phyloP scores from a whole-genome alignment of 2,797 vertebrate species.

The Fratercula arctica region DNA sequence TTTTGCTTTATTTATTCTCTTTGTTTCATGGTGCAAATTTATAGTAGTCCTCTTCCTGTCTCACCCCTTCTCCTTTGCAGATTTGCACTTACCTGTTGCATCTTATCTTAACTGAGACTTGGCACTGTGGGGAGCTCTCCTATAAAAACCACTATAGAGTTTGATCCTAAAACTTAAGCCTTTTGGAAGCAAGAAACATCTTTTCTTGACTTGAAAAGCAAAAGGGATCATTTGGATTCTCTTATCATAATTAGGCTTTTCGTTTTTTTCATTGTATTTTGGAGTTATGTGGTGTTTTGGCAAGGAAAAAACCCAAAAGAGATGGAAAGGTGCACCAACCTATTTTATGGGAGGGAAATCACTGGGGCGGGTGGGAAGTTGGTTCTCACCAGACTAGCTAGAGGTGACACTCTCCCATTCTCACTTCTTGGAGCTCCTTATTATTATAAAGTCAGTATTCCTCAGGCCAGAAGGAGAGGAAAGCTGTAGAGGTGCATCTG shows the following conservation, averaged over 20 bases:
- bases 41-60: not conserved
- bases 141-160: not conserved
- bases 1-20: not conserved
- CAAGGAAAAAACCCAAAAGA: not conserved
- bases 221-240: not conserved
- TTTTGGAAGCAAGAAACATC: not conserved
- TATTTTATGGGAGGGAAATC: not conserved
- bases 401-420: not conserved
- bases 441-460: not conserved
- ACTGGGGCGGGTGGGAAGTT: not conserved
- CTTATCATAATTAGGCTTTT: not conserved
- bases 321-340: not conserved
- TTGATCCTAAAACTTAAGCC: not conserved
- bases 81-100: not conserved
- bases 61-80: not conserved
- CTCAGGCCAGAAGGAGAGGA: not conserved
- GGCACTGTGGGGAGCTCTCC: not conserved
- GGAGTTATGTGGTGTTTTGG: not conserved
- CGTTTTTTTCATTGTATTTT: not conserved
- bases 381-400: not conserved
- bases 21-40: not conserved
- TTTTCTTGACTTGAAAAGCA: not conserved
- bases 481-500: not conserved
- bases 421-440: not conserved
- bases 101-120: not conserved